phyloP scores from a whole-genome alignment of 64 coral and sea anemone genomes.

The Porites lutea region DNA sequence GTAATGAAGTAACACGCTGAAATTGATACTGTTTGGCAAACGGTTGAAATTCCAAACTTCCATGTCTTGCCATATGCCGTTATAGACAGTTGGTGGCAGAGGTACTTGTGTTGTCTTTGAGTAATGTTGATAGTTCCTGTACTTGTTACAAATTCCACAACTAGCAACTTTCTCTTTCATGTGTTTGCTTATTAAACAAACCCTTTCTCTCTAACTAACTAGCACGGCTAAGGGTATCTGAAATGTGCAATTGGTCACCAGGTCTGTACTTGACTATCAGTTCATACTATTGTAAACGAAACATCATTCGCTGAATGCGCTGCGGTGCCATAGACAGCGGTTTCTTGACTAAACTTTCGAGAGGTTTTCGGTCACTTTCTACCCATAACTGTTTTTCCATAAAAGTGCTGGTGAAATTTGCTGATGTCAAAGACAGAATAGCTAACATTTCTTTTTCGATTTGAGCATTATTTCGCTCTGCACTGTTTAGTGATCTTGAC shows the following conservation, averaged over 20 bases:
- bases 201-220: background rate
- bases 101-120: background rate
- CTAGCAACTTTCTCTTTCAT: conserved; percentile 16
- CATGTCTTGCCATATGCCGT: background rate
- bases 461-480: conserved; percentile 38
- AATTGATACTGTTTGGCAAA: conserved; percentile 46
- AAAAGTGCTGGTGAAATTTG: background rate
- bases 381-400: too few species aligned
- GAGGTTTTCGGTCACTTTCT: too few species aligned
- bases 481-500: too few species aligned
- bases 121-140: background rate
- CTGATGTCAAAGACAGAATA: background rate
- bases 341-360: conserved; percentile 1
- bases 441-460: too few species aligned
- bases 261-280: conserved; percentile 46
- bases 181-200: background rate
- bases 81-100: too few species aligned
- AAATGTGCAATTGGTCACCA: conserved; percentile 28
- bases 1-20: conserved; percentile 52
- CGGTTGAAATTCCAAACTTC: conserved; percentile 33
- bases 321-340: conserved; percentile 16
- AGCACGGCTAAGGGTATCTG: conserved; percentile 59
- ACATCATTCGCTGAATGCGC: conserved; percentile 45
- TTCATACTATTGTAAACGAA: conserved; percentile 56
- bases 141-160: too few species aligned